Evolutionary conservation across 2,113 vertebrate genomes (phyloP).

Genomic region (Narcine bancroftii): DNA sequence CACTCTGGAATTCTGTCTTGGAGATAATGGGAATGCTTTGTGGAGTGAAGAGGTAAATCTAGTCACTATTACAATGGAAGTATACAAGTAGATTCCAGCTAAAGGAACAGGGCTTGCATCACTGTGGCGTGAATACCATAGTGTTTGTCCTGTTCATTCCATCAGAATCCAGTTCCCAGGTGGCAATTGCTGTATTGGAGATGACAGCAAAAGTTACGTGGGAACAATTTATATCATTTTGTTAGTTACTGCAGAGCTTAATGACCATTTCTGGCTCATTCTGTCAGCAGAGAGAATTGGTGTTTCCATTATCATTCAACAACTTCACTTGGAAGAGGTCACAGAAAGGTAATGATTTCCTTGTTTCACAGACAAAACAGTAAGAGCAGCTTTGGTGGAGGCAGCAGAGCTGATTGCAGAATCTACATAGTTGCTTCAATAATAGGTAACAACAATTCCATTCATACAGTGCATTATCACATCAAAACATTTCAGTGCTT

Average conservation of each 20-base stretch:
- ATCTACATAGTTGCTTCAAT: not conserved
- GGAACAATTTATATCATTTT: not conserved
- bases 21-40: not conserved
- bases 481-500: constrained; percentile 17
- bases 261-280: not conserved
- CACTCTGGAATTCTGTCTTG: not conserved
- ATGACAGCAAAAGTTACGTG: not conserved
- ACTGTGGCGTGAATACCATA: too few relatives aligned
- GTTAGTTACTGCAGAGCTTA: not conserved
- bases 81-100: not conserved
- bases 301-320: not conserved
- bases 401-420: not conserved
- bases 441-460: not conserved
- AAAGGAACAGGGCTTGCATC: not conserved
- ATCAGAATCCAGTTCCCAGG: not conserved
- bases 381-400: not conserved
- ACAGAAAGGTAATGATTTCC: not conserved
- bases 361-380: not conserved
- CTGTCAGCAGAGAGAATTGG: not conserved
- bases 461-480: not conserved
- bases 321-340: not conserved
- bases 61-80: too few relatives aligned
- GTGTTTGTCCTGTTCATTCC: not conserved
- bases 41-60: not conserved
- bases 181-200: not conserved